Percentiles rank a stretch among this genome's conserved stretches.
phyloP scores from a whole-genome alignment of 2,888 invertebrate genomes.

The Rotaria macrura region DNA sequence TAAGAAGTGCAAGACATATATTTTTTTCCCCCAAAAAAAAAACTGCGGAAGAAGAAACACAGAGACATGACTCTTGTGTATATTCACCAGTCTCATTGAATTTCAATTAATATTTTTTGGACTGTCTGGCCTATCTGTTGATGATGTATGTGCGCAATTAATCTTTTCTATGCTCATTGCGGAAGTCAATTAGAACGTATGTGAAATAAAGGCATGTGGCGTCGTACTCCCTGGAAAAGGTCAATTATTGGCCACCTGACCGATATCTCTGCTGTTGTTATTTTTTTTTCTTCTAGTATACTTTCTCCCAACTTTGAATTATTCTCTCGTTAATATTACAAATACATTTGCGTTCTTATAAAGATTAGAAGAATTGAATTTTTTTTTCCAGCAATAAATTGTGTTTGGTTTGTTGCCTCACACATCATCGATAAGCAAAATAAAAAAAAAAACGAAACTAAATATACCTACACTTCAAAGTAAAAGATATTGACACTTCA shows the following conservation, averaged over 20 bases:
- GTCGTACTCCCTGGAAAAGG: background rate
- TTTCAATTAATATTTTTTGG: background rate
- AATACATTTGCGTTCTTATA: background rate
- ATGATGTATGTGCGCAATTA: background rate
- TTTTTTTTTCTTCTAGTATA: background rate
- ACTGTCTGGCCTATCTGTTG: background rate
- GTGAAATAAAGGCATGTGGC: background rate
- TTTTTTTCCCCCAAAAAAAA: background rate
- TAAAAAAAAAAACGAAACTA: background rate
- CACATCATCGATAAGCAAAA: background rate
- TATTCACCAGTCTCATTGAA: background rate
- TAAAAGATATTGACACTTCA: background rate
- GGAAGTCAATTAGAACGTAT: background rate
- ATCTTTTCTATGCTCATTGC: background rate
- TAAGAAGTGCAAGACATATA: background rate
- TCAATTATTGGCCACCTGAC: background rate
- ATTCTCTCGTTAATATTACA: too few relatives aligned
- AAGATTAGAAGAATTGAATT: background rate
- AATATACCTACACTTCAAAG: background rate
- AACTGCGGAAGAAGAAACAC: background rate
- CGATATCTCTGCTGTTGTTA: background rate
- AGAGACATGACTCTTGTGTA: background rate
- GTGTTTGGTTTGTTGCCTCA: background rate
- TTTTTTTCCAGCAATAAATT: background rate
- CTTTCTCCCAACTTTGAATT: too few relatives aligned